Percentiles rank a stretch among this genome's conserved stretches.
These are phyloP conservation scores for Apogon talboti DNA, from an alignment of 2,797 vertebrate species.

Conservation along the genomic window DNA sequence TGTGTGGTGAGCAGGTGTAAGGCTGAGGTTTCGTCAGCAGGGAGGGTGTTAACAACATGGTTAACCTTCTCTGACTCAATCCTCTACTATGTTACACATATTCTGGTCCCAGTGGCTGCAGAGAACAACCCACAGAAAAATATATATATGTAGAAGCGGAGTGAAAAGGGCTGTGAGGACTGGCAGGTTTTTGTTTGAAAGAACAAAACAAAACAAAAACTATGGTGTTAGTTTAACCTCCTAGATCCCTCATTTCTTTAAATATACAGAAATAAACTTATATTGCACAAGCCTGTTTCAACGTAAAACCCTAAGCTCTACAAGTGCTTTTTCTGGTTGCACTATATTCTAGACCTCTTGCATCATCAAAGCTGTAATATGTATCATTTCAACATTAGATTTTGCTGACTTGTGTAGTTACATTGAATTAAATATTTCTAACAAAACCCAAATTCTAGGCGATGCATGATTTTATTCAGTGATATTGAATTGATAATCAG, in stretches of 20 bases:
- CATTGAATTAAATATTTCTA: no score
- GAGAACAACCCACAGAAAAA: conserved; percentile 26
- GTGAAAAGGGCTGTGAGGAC: conserved; percentile 6
- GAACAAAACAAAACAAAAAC: no score
- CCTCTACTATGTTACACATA: conserved; percentile 27
- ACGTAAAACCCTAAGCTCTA: neutral
- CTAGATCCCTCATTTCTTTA: conserved; percentile 6
- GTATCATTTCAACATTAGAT: no score
- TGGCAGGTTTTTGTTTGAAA: conserved; percentile 14
- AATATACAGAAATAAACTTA: neutral
- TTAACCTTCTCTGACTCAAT: conserved; percentile 51
- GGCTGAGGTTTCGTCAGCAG: conserved; percentile 36
- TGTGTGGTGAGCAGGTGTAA: conserved; percentile 27
- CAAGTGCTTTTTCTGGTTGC: no score
- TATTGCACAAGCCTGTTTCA: conserved; percentile 2
- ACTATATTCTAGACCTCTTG: no score
- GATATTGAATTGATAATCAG: no score
- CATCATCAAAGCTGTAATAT: no score
- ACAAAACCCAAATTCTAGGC: no score
- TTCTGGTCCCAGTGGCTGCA: conserved; percentile 32
- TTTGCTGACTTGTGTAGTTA: no score
- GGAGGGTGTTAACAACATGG: conserved; percentile 52
- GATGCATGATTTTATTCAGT: no score
- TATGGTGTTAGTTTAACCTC: conserved; percentile 21
- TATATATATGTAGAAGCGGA: conserved; percentile 16